These are phyloP conservation scores for Halictus rubicundus DNA, from an alignment of 1,140 invertebrate species.

Conservation along the genomic window DNA sequence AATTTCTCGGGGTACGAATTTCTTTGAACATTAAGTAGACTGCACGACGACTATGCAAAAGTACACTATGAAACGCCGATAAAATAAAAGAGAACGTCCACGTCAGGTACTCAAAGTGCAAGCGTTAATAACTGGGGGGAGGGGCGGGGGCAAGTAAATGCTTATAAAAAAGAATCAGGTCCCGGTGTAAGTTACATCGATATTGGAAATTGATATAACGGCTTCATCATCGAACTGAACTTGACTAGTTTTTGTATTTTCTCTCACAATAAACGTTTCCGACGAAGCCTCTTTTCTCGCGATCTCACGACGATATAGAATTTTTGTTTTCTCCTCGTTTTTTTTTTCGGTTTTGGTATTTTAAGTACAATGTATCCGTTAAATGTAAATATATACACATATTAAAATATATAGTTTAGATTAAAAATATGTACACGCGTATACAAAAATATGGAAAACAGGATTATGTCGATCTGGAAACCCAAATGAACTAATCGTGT, in stretches of 20 bases:
- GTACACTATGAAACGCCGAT: neutral
- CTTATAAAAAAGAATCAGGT: slow-evolving; percentile 45
- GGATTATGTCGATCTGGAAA: slow-evolving; percentile 1
- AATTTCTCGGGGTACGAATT: too few species aligned
- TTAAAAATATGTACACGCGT: slow-evolving; percentile 37
- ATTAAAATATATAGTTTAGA: slow-evolving; percentile 50
- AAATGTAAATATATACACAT: slow-evolving; percentile 29
- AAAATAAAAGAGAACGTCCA: slow-evolving; percentile 26
- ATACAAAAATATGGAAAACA: slow-evolving; percentile 38
- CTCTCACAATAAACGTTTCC: too few species aligned
- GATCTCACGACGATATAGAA: neutral
- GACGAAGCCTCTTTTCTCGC: neutral
- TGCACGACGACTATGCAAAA: neutral
- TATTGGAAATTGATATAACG: slow-evolving; percentile 13
- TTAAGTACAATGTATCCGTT: slow-evolving; percentile 12
- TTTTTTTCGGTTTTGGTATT: neutral
- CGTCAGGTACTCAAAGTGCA: slow-evolving; percentile 47
- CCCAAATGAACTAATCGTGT: neutral
- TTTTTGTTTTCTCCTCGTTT: neutral
- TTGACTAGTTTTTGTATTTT: neutral
- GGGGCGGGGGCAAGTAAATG: slow-evolving; percentile 9
- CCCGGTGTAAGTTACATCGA: slow-evolving; percentile 24
- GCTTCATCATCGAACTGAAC: slow-evolving; percentile 10
- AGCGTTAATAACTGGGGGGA: slow-evolving; percentile 29
- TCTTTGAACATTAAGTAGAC: neutral